Evolutionary conservation across 2,888 invertebrate species (phyloP).

Genomic region (Dastarcus helophoroides): DNA sequence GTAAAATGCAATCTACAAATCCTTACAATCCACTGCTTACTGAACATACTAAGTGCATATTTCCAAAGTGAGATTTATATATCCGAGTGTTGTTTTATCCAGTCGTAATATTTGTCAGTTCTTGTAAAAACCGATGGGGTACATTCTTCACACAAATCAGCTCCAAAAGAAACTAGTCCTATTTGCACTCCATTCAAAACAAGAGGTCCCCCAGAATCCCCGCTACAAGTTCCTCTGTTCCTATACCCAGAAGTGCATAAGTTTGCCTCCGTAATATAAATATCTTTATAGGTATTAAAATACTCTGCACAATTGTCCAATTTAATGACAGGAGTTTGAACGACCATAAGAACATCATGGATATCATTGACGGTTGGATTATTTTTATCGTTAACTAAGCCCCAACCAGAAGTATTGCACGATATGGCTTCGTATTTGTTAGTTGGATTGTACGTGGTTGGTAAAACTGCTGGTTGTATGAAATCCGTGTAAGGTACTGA

Average conservation of each 20-base stretch:
- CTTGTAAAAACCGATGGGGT: slow-evolving; percentile 20
- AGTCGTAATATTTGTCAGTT: slow-evolving; percentile 17
- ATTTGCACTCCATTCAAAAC: slow-evolving; percentile 15
- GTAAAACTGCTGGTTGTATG: slow-evolving; percentile 16
- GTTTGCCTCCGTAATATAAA: slow-evolving; percentile 17
- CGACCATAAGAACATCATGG: slow-evolving; percentile 16
- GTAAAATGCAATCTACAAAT: too few species aligned
- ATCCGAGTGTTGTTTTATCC: slow-evolving; percentile 21
- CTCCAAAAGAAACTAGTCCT: slow-evolving; percentile 21
- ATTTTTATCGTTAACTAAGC: slow-evolving; percentile 17
- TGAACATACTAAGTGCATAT: too few species aligned
- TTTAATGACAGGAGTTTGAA: slow-evolving; percentile 16
- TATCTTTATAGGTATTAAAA: slow-evolving; percentile 15
- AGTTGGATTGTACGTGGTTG: slow-evolving; percentile 15
- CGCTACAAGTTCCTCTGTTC: slow-evolving; percentile 20
- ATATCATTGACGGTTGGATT: slow-evolving; percentile 16
- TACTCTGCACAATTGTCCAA: slow-evolving; percentile 16
- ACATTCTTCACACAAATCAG: slow-evolving; percentile 17
- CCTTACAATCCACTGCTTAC: too few species aligned
- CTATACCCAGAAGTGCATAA: slow-evolving; percentile 20
- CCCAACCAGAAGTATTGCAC: slow-evolving; percentile 20
- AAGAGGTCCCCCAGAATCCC: slow-evolving; percentile 23
- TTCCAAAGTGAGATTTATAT: too few species aligned
- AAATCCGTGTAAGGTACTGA: slow-evolving; percentile 14
- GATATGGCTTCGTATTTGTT: slow-evolving; percentile 11